These are phyloP conservation scores for Leptodactylus fallax DNA, from an alignment of 2,797 vertebrate species.

Conservation along the genomic window DNA sequence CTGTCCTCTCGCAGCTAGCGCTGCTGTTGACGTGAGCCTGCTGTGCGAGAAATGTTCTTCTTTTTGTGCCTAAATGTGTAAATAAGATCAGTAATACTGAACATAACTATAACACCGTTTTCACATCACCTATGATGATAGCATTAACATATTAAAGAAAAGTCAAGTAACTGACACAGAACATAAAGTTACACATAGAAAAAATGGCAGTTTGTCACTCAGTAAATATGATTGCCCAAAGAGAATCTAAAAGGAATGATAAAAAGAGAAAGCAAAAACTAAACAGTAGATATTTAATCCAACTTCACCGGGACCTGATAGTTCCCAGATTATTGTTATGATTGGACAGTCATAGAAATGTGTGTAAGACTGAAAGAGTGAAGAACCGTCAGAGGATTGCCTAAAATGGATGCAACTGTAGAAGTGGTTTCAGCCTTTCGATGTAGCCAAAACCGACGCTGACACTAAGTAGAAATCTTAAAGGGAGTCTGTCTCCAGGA, in stretches of 20 bases:
- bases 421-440: no score
- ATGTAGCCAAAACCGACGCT: no score
- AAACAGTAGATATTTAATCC: not conserved
- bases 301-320: not conserved
- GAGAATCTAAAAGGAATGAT: not conserved
- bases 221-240: conserved; percentile 3
- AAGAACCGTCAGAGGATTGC: no score
- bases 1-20: conserved; percentile 18
- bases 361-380: not conserved
- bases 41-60: not conserved
- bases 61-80: conserved; percentile 34
- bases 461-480: no score
- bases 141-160: conserved; percentile 30
- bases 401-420: no score
- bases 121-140: not conserved
- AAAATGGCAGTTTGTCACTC: conserved; percentile 26
- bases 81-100: conserved; percentile 37
- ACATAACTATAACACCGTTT: not conserved
- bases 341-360: not conserved
- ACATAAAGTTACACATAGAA: not conserved
- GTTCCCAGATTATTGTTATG: not conserved
- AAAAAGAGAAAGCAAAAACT: not conserved
- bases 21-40: conserved; percentile 19
- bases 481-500: no score
- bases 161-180: not conserved